Percentiles rank a stretch among this genome's conserved stretches.
Evolutionary conservation across 1,140 invertebrate species (phyloP).

Genomic region (Temnothorax longispinosus): DNA sequence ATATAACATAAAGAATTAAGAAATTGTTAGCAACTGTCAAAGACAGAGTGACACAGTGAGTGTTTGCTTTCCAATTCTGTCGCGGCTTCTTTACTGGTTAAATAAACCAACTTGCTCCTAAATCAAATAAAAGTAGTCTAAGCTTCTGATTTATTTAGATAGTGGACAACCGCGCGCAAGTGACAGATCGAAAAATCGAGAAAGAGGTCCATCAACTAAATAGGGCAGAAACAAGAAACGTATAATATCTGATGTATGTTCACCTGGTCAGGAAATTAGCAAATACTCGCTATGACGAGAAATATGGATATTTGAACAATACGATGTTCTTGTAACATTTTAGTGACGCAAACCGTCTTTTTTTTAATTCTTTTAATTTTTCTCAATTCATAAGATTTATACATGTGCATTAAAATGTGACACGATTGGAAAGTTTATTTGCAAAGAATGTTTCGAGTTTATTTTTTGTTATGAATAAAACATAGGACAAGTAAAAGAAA

Average conservation of each 20-base stretch:
- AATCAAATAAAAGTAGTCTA: constrained; percentile 80
- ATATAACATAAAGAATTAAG: constrained; percentile 6
- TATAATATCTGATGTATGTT: constrained; percentile 8
- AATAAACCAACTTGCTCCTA: constrained; percentile 68
- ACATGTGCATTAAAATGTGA: not conserved
- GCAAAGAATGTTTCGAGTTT: not conserved
- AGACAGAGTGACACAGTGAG: constrained; percentile 44
- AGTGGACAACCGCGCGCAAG: constrained; percentile 19
- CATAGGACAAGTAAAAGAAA: too few species aligned
- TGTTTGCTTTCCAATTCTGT: constrained; percentile 57
- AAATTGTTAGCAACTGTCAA: constrained; percentile 34
- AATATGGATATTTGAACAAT: not conserved
- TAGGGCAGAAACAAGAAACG: not conserved
- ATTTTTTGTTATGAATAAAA: not conserved
- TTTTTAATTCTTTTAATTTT: not conserved
- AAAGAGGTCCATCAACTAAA: constrained; percentile 7
- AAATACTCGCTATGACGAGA: not conserved
- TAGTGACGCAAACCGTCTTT: not conserved
- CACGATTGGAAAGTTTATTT: not conserved
- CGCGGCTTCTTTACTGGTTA: constrained; percentile 59
- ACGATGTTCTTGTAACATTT: not conserved
- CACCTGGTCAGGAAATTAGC: not conserved
- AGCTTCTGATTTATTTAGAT: constrained; percentile 74
- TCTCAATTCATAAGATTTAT: not conserved
- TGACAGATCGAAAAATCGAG: constrained; percentile 19